phyloP scores from a whole-genome alignment of 2,113 vertebrate genomes.

The Ailuropoda melanoleuca region DNA sequence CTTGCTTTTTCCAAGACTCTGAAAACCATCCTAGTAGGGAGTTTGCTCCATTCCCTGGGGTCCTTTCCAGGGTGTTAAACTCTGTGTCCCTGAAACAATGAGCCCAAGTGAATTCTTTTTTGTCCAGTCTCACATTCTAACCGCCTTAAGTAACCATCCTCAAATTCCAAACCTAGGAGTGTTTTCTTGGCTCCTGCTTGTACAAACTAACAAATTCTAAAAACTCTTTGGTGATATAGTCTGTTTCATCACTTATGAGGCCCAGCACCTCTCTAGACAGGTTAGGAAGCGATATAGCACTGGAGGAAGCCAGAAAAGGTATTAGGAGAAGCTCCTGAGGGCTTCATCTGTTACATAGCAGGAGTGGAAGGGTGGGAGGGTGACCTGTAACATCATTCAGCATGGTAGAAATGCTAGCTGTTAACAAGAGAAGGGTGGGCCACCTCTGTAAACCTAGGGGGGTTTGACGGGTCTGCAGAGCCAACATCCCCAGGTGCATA shows the following conservation, averaged over 20 bases:
- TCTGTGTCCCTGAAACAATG: neutral
- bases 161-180: neutral
- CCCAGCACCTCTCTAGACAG: neutral
- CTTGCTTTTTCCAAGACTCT: neutral
- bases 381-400: neutral
- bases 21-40: neutral
- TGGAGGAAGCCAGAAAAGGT: neutral
- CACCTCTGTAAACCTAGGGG: neutral
- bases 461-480: neutral
- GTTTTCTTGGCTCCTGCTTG: neutral
- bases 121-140: neutral
- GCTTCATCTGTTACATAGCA: neutral
- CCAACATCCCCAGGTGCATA: neutral
- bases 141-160: neutral
- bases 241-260: neutral
- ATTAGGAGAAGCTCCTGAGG: neutral
- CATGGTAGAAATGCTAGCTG: neutral
- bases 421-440: neutral
- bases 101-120: neutral
- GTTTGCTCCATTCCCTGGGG: neutral
- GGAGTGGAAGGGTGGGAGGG: rapidly evolving
- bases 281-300: neutral
- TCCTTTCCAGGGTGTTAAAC: neutral
- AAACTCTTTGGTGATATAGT: neutral
- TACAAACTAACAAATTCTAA: neutral